A percentile compares a stretch with the other conserved stretches of the same genome.
phyloP scores from a whole-genome alignment of 2,113 vertebrate genomes.

The Hippopotamus amphibius region DNA sequence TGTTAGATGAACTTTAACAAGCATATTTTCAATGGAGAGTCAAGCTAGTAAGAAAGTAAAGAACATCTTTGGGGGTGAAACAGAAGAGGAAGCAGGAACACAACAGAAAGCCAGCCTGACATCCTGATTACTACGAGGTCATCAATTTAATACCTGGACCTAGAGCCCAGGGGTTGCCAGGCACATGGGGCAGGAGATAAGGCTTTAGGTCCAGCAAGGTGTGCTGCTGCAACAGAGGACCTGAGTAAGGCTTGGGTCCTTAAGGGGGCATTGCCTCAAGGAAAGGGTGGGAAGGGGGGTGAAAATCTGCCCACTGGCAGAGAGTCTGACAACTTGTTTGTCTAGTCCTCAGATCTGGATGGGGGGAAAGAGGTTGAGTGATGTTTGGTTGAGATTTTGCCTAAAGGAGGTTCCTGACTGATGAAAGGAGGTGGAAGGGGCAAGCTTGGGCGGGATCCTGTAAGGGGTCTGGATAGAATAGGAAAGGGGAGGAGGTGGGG shows the following conservation, averaged over 20 bases:
- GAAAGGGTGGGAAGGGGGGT: not conserved
- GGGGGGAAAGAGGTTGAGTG: not conserved
- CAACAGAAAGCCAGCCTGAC: too few species aligned
- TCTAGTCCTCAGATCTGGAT: not conserved
- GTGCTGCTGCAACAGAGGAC: not conserved
- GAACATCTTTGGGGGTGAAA: not conserved
- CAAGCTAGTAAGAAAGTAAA: not conserved
- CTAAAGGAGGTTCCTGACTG: not conserved
- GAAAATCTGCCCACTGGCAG: not conserved
- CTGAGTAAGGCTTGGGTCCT: too few species aligned
- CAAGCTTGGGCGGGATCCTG: too few species aligned
- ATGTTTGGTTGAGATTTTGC: not conserved
- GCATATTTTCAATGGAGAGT: too few species aligned
- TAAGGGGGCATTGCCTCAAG: too few species aligned
- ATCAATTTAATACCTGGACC: fast-evolving
- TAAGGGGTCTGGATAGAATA: fast-evolving
- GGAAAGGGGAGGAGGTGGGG: not conserved
- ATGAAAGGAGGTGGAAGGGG: too few species aligned
- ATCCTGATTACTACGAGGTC: fast-evolving
- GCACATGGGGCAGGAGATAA: fast-evolving
- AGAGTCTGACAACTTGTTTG: not conserved
- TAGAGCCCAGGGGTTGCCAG: not conserved
- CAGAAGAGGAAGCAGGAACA: not conserved
- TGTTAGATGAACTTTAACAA: not conserved
- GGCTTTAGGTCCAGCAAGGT: not conserved